Base-by-base conservation (phyloP, 1,140 invertebrate genomes). In the Nasonia longicornis region DNA sequence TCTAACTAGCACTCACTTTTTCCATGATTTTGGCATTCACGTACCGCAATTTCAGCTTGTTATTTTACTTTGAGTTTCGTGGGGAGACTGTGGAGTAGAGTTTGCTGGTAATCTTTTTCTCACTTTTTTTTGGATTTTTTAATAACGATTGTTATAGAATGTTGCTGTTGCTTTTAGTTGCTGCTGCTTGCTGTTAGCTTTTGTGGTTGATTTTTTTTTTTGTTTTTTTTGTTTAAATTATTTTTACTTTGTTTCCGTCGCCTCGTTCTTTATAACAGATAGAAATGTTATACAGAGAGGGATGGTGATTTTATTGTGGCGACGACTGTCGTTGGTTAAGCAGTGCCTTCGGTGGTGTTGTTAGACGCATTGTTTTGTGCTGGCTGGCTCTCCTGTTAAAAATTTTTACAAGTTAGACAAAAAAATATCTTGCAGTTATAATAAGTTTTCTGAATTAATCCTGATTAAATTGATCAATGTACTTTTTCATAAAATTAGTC, bases 321-420 rank as follows among this genome's bases (percentile, higher is more conserved):
- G 85, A 83, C 84, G 85, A 86, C 75, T 84, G 85, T 82, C 84
- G 83, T 84, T 85, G 83, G 84, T 91, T 92, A 92, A 90, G 92
- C 91, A 87, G 90, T 91, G 90, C 92, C 92, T 87, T 93, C 91
- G 76, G 92, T 22, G 63, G 92, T 74, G 58, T 74, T 76, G 38
- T 78, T 82, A 66, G 80, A 77, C 78, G 70, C 91, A 84, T 92
- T 90, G 83, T 92, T 91, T 86, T 91, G 90, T 87, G 92, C 91
- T 84, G 91, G 89, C 85, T 92, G 92, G 85, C 88, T 91, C 52
- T 92, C 91, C 92, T 92, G 85, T 3, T 67, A 11, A 67, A 67
- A 67, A 67, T 29, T 29, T 29, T 3, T 22, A 64, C 3, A n/a
- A 4, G n/a, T 48, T n/a, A 35, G 31, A 35, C 31, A 35, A 35